These are phyloP conservation scores for Amphiduros pacificus DNA, from an alignment of 2,888 invertebrate species.

Conservation along the genomic window DNA sequence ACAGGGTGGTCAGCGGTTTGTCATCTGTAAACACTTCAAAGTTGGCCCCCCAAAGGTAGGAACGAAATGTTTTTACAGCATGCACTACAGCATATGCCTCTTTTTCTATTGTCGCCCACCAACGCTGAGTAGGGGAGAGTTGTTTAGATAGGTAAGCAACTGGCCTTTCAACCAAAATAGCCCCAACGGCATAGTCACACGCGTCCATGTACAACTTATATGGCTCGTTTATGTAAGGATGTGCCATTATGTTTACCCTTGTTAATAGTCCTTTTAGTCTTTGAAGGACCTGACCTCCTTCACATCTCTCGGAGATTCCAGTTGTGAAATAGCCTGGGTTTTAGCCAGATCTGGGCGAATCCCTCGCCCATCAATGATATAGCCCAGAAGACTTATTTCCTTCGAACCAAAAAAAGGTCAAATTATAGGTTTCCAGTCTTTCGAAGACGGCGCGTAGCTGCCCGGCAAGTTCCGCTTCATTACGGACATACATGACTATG, in stretches of 20 bases:
- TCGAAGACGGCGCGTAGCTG: not conserved
- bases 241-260: not conserved
- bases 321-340: not conserved
- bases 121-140: not conserved
- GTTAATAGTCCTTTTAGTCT: not conserved
- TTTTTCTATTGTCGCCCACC: constrained; percentile 13
- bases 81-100: constrained; percentile 8
- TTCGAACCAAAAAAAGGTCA: not conserved
- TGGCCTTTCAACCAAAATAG: constrained; percentile 2
- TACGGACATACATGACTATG: not conserved
- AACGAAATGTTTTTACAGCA: not conserved
- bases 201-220: constrained; percentile 7
- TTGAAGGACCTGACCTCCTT: not conserved
- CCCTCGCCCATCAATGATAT: not conserved
- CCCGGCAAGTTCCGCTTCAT: not conserved
- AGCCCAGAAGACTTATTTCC: not conserved
- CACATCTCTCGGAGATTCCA: not conserved
- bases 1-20: constrained; percentile 11
- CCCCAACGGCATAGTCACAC: constrained; percentile 4
- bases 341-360: not conserved
- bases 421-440: not conserved
- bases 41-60: constrained; percentile 9
- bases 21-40: constrained; percentile 12
- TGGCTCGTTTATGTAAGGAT: not conserved
- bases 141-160: constrained; percentile 1